A percentile compares a stretch with the other conserved stretches of the same genome.
Conservation (phyloP, 2,888 invertebrate species). For the Ditylenchus weischeri region DNA sequence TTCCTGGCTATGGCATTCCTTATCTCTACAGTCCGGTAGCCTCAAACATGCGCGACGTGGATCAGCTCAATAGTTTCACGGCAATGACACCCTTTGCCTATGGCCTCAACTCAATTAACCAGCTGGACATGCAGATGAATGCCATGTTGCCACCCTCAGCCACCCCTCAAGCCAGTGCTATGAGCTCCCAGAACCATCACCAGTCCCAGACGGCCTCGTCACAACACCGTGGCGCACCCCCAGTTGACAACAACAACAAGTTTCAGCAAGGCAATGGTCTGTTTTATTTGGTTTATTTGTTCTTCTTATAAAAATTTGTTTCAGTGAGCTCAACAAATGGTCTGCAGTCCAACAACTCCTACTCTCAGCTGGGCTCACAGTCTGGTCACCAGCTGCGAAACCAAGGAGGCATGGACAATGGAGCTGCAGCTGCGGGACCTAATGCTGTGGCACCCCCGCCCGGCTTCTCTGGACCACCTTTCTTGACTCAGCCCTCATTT, state of each 20-base stretch:
- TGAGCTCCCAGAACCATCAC: no score
- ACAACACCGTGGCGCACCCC: no score
- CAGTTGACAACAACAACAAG: no score
- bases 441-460: slow-evolving; percentile 16
- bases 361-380: not conserved
- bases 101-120: slow-evolving; percentile 2
- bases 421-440: not conserved
- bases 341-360: not conserved
- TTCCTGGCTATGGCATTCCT: slow-evolving; percentile 6
- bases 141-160: no score
- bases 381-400: slow-evolving; percentile 7
- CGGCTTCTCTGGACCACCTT: slow-evolving; percentile 11
- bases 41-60: slow-evolving; percentile 5
- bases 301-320: not conserved
- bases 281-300: no score
- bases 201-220: no score
- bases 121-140: slow-evolving; percentile 8
- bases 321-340: slow-evolving; percentile 5
- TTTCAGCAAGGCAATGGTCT: no score
- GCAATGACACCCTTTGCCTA: slow-evolving; percentile 4
- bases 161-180: no score
- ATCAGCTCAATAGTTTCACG: slow-evolving; percentile 2
- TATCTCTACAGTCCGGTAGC: slow-evolving; percentile 9
- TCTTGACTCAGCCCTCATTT: slow-evolving; percentile 4
- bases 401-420: slow-evolving; percentile 6